Evolutionary conservation across 2,888 invertebrate species (phyloP).

Genomic region (Phrixothrix hirtus): DNA sequence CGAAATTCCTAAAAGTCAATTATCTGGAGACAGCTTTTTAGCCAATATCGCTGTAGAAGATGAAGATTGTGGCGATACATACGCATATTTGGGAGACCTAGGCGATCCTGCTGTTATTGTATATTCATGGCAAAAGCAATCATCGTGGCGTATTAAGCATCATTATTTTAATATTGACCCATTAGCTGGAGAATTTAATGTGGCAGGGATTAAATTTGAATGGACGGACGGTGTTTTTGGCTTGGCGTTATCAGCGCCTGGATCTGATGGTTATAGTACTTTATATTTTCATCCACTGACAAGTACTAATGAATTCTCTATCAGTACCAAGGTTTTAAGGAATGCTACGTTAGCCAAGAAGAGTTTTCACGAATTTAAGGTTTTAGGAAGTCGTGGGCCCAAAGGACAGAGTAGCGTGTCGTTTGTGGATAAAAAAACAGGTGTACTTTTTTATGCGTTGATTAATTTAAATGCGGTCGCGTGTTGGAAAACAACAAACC

Average conservation of each 20-base stretch:
- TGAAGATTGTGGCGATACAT: conserved; percentile 70
- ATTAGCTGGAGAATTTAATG: conserved; percentile 71
- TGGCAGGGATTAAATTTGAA: conserved; percentile 69
- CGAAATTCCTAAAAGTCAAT: conserved; percentile 65
- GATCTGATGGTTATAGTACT: conserved; percentile 68
- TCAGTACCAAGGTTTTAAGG: conserved; percentile 69
- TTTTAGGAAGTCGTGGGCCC: conserved; percentile 69
- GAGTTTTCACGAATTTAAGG: conserved; percentile 68
- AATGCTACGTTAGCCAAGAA: conserved; percentile 61
- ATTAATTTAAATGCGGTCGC: conserved; percentile 77
- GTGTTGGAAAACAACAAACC: conserved; percentile 75
- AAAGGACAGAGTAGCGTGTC: conserved; percentile 75
- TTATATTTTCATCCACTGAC: conserved; percentile 80
- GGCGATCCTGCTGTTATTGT: conserved; percentile 72
- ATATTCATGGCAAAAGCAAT: conserved; percentile 72
- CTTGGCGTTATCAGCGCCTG: conserved; percentile 68
- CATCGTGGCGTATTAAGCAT: conserved; percentile 76
- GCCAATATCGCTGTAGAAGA: conserved; percentile 81
- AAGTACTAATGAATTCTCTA: conserved; percentile 75
- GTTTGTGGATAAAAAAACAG: conserved; percentile 71
- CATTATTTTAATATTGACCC: conserved; percentile 61
- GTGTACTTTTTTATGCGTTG: conserved; percentile 74
- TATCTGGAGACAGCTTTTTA: conserved; percentile 70
- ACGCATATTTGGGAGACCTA: conserved; percentile 73
- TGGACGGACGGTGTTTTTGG: conserved; percentile 82